phyloP scores from a whole-genome alignment of 2,113 vertebrate species.

The Athene noctua region DNA sequence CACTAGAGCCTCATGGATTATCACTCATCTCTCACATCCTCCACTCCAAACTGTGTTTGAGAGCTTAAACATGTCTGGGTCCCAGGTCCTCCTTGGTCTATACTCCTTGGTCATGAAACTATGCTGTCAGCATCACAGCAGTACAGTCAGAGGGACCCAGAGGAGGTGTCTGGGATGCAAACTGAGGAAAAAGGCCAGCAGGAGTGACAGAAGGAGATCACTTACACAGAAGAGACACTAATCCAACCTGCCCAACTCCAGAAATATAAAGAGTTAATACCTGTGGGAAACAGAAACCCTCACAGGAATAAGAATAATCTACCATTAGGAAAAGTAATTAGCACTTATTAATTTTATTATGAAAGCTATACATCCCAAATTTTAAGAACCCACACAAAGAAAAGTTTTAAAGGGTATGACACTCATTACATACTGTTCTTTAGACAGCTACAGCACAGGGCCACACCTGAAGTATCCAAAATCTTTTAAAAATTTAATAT shows the following conservation, averaged over 20 bases:
- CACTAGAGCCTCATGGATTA: not conserved
- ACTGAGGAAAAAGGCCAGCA: not conserved
- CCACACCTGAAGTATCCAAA: not conserved
- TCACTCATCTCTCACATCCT: not conserved
- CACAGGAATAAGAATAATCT: not conserved
- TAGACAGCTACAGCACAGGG: not conserved
- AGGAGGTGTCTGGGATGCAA: not conserved
- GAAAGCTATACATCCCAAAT: not conserved
- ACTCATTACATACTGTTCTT: not conserved
- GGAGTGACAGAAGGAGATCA: not conserved
- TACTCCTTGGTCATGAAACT: not conserved
- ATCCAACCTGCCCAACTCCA: not conserved
- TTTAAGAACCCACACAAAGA: not conserved
- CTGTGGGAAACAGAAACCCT: not conserved
- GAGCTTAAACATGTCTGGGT: not conserved
- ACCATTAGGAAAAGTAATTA: not conserved
- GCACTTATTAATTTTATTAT: not conserved
- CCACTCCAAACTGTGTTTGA: not conserved
- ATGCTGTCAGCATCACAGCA: not conserved
- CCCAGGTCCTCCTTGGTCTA: not conserved
- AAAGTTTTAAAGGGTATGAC: not conserved
- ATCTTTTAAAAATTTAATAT: not conserved
- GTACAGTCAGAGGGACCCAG: not conserved
- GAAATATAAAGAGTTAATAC: not conserved
- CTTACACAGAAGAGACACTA: accelerated